Evolutionary conservation across 2,113 vertebrate genomes (phyloP).

Genomic region (Upupa epops): DNA sequence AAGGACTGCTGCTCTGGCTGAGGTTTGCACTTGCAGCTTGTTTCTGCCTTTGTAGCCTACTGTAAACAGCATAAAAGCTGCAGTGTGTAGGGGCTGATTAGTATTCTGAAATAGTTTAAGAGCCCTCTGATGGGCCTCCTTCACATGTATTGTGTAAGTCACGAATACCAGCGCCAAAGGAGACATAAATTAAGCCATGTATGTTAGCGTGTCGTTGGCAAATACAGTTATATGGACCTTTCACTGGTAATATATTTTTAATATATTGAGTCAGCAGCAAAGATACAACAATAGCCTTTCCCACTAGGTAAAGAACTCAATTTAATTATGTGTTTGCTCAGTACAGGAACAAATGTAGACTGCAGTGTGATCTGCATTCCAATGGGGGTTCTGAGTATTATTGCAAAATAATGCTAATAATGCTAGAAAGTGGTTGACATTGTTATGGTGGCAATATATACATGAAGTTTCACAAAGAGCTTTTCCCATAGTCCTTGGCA

Average conservation of each 20-base stretch:
- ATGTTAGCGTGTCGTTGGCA: not conserved
- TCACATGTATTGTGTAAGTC: constrained; percentile 36
- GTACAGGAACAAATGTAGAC: not conserved
- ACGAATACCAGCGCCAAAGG: not conserved
- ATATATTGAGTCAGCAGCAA: not conserved
- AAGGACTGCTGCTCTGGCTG: not conserved
- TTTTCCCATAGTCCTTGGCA: constrained; percentile 8
- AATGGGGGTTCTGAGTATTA: not conserved
- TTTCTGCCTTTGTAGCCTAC: constrained; percentile 25
- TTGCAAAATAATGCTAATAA: constrained; percentile 8
- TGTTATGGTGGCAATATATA: not conserved
- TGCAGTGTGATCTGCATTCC: not conserved
- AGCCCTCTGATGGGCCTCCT: constrained; percentile 30
- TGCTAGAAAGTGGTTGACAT: not conserved
- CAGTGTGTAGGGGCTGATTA: constrained; percentile 40
- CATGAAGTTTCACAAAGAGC: not conserved
- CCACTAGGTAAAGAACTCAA: not conserved
- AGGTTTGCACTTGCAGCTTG: constrained; percentile 18
- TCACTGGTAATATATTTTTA: not conserved
- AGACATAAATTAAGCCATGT: constrained; percentile 10
- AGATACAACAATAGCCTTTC: not conserved
- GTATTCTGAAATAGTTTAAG: constrained; percentile 49
- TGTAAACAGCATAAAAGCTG: constrained; percentile 53
- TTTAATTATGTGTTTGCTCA: not conserved
- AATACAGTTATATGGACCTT: not conserved